Percentiles rank a stretch among this genome's conserved stretches.
Evolutionary conservation across 2,113 vertebrate genomes (phyloP).

Genomic region (Pachypanchax playfairii): DNA sequence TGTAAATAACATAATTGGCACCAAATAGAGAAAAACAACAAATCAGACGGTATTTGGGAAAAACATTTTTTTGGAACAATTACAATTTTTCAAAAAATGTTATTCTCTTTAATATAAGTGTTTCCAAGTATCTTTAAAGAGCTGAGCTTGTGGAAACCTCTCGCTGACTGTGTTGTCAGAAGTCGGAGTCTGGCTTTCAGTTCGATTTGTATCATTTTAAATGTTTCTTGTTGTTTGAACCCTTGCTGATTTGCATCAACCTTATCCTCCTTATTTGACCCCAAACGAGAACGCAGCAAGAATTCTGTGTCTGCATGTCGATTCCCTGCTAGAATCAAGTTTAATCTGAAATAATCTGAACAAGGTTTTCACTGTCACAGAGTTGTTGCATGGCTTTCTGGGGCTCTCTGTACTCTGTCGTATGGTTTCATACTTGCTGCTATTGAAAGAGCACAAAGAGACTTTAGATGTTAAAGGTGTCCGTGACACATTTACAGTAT

Average conservation of each 20-base stretch:
- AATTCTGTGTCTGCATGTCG: slow-evolving; percentile 46
- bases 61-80: not conserved
- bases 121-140: slow-evolving; percentile 3
- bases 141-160: not conserved
- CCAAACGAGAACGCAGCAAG: slow-evolving; percentile 4
- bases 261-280: slow-evolving; percentile 9
- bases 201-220: slow-evolving; percentile 35
- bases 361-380: slow-evolving; percentile 22
- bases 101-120: not conserved
- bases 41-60: too few species aligned
- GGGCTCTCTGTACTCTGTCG: slow-evolving; percentile 52
- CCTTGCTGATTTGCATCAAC: slow-evolving; percentile 32
- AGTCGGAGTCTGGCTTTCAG: slow-evolving; percentile 52
- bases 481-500: slow-evolving; percentile 32
- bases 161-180: slow-evolving; percentile 39
- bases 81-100: not conserved
- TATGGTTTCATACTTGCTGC: slow-evolving; percentile 67
- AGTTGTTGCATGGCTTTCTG: slow-evolving; percentile 53
- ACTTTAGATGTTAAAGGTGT: slow-evolving; percentile 45
- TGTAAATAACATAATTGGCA: too few species aligned
- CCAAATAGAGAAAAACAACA: too few species aligned
- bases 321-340: slow-evolving; percentile 44
- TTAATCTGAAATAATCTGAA: slow-evolving; percentile 32
- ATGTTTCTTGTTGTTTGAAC: slow-evolving; percentile 40
- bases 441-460: slow-evolving; percentile 72